These are phyloP conservation scores for Pseudochirops cupreus DNA, from an alignment of 2,797 vertebrate species.

Conservation along the genomic window DNA sequence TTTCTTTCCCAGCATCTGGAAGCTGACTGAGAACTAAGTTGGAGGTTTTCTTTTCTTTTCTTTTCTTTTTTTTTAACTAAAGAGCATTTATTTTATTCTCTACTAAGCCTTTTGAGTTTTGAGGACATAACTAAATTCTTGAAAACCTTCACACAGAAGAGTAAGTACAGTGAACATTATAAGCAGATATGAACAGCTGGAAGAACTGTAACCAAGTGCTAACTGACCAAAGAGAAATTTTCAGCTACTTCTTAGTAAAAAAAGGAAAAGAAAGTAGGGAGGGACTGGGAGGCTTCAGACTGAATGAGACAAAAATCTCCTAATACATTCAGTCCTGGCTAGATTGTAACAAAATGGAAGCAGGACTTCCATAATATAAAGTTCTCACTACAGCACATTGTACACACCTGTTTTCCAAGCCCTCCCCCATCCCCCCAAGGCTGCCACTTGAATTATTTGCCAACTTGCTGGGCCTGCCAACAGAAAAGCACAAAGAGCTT, in stretches of 20 bases:
- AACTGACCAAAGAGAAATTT: too few relatives aligned
- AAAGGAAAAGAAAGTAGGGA: conserved; percentile 46
- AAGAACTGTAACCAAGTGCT: too few relatives aligned
- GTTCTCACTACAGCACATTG: conserved; percentile 83
- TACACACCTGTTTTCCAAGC: conserved; percentile 84
- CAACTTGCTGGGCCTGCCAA: conserved; percentile 96
- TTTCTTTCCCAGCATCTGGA: too few relatives aligned
- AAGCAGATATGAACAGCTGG: too few relatives aligned
- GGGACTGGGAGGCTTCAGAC: conserved; percentile 63
- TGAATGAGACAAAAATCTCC: conserved; percentile 80
- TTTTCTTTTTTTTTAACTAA: conserved; percentile 80
- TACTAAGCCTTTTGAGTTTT: conserved; percentile 75
- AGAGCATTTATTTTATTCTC: conserved; percentile 84
- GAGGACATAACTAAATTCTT: conserved; percentile 78
- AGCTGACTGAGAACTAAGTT: too few relatives aligned
- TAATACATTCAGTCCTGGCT: conserved; percentile 81
- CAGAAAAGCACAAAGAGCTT: conserved; percentile 98
- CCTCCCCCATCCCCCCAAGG: conserved; percentile 72
- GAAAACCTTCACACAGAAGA: conserved; percentile 36
- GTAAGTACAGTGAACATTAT: too few relatives aligned
- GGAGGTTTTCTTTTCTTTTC: too few relatives aligned
- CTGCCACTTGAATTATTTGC: conserved; percentile 86
- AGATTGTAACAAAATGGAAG: conserved; percentile 83
- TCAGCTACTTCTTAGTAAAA: conserved; percentile 72
- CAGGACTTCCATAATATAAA: conserved; percentile 86